phyloP scores from a whole-genome alignment of 92 coral and sea anemone genomes.

The Epizoanthus rinbou region DNA sequence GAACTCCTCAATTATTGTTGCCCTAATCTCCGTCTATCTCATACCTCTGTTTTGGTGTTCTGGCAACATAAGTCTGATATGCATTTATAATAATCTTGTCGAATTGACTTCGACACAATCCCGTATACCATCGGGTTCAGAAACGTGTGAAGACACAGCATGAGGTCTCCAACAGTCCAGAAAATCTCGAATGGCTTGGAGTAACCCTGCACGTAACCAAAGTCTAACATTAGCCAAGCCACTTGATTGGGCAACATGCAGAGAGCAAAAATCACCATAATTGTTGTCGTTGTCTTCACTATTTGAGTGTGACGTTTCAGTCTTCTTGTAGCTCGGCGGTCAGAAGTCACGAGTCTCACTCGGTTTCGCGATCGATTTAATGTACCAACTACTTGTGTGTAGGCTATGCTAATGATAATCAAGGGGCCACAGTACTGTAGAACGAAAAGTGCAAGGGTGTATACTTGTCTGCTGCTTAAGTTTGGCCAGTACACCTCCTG shows the following conservation, averaged over 20 bases:
- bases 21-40: not conserved
- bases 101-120: conserved; percentile 14
- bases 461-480: conserved; percentile 2
- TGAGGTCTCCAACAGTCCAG: conserved; percentile 11
- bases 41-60: not conserved
- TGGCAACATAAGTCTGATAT: not conserved
- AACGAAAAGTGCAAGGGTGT: conserved; percentile 1
- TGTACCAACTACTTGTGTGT: not conserved
- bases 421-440: not conserved
- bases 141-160: conserved; percentile 15
- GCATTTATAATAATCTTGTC: not conserved
- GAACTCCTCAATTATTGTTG: too few relatives aligned
- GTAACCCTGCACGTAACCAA: not conserved
- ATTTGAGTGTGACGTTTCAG: not conserved
- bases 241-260: conserved; percentile 26
- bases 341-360: not conserved
- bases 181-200: not conserved
- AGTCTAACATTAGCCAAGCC: conserved; percentile 22
- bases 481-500: conserved; percentile 17
- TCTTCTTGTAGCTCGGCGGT: conserved; percentile 4
- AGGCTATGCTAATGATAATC: not conserved
- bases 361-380: not conserved
- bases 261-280: conserved; percentile 1
- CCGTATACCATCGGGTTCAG: conserved; percentile 21
- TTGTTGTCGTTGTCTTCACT: conserved; percentile 1